These are phyloP conservation scores for Benitochromis conjunctus DNA, from an alignment of 2,113 vertebrate genomes.

Conservation along the genomic window DNA sequence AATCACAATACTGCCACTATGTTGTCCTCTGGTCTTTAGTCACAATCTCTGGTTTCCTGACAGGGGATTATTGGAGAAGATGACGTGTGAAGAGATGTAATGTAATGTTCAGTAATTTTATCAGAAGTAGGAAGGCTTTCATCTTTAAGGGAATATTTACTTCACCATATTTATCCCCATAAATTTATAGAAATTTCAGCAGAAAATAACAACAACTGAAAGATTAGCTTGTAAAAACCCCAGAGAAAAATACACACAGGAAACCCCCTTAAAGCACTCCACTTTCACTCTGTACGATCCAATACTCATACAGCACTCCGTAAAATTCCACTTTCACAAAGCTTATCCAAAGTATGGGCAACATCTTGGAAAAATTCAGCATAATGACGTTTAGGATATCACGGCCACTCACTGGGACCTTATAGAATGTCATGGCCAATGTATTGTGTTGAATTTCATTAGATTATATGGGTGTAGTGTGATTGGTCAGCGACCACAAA, in stretches of 20 bases:
- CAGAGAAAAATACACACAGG: background rate
- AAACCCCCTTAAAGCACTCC: background rate
- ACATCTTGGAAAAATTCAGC: background rate
- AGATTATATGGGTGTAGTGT: too few relatives aligned
- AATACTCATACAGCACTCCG: background rate
- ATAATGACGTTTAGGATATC: background rate
- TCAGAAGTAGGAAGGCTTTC: background rate
- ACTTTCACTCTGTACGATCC: background rate
- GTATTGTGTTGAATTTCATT: background rate
- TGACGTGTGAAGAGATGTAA: background rate
- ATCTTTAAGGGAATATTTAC: background rate
- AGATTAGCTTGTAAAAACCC: background rate
- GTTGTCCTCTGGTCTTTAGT: background rate
- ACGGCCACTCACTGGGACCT: background rate
- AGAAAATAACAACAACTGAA: background rate
- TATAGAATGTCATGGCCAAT: background rate
- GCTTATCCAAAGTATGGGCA: background rate
- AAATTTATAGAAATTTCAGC: background rate
- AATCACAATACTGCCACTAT: background rate
- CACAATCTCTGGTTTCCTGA: background rate
- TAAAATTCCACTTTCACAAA: background rate
- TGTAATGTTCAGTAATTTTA: background rate
- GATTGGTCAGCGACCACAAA: too few relatives aligned
- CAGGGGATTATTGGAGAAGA: background rate
- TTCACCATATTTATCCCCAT: background rate